Percentiles rank a stretch among this genome's conserved stretches.
These are phyloP conservation scores for Euzetes globulus DNA, from an alignment of 2,888 invertebrate species.

Conservation along the genomic window DNA sequence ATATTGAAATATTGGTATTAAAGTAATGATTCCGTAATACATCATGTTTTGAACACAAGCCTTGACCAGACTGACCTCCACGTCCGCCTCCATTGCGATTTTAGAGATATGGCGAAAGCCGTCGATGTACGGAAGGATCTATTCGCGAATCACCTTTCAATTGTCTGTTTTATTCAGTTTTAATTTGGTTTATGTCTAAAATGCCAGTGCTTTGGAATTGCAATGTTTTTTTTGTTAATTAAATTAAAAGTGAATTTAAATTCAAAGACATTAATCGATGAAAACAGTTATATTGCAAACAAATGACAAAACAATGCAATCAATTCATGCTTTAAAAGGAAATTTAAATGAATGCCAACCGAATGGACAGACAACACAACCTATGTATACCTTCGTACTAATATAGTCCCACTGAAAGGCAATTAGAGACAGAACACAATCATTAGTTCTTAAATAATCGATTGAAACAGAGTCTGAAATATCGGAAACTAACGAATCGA, in stretches of 20 bases:
- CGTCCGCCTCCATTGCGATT: conserved; percentile 80
- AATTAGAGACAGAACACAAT: conserved; percentile 2
- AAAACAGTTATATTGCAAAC: background rate
- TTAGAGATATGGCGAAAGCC: conserved; percentile 85
- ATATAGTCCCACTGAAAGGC: conserved; percentile 23
- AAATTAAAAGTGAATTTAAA: background rate
- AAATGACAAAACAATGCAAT: too few species aligned
- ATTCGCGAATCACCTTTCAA: conserved; percentile 42
- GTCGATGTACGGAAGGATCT: conserved; percentile 77
- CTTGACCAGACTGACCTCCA: conserved; percentile 86
- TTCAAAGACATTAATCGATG: conserved; percentile 18
- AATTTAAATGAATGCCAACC: background rate
- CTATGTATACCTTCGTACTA: conserved; percentile 1
- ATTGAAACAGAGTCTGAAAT: background rate
- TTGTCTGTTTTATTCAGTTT: background rate
- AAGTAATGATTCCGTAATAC: conserved; percentile 65
- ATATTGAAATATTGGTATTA: conserved; percentile 74
- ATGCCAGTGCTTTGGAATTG: background rate
- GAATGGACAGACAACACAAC: too few species aligned
- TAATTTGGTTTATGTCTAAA: background rate
- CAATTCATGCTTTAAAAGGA: background rate
- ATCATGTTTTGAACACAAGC: conserved; percentile 86
- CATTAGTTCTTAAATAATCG: background rate
- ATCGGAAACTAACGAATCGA: conserved; percentile 3
- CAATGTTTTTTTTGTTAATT: background rate